A percentile compares a stretch with the other conserved stretches of the same genome.
phyloP scores from a whole-genome alignment of 2,113 vertebrate genomes.

The Cavia aperea region DNA sequence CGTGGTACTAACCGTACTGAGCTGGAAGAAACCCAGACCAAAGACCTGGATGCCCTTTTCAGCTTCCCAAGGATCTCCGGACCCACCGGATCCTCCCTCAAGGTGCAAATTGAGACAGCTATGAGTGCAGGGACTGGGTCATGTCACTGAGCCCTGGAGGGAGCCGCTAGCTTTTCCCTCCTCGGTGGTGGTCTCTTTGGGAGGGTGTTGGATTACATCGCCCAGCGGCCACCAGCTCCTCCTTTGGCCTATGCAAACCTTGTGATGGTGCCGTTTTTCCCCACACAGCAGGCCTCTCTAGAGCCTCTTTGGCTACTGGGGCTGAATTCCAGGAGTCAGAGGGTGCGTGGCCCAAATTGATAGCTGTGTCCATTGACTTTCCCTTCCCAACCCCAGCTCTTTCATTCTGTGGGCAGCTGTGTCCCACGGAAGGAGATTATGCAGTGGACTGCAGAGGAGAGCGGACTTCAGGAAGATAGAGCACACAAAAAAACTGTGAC shows the following conservation, averaged over 20 bases:
- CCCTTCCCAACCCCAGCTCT: slow-evolving; percentile 73
- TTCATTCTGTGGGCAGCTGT: slow-evolving; percentile 76
- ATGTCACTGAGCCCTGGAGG: slow-evolving; percentile 1
- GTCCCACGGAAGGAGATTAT: slow-evolving; percentile 77
- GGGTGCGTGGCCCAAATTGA: slow-evolving; percentile 65
- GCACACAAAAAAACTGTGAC: slow-evolving; percentile 82
- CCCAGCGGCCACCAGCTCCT: slow-evolving; percentile 72
- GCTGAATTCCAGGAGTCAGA: slow-evolving; percentile 68
- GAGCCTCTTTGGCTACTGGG: slow-evolving; percentile 64
- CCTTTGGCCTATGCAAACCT: slow-evolving; percentile 67
- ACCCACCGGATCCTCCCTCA: not conserved
- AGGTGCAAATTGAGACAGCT: not conserved
- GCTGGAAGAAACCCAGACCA: not conserved
- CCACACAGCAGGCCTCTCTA: slow-evolving; percentile 68
- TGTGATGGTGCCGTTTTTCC: slow-evolving; percentile 9
- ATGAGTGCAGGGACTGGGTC: too few species aligned
- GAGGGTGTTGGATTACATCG: slow-evolving; percentile 69
- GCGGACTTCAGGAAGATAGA: slow-evolving; percentile 81
- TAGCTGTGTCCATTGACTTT: slow-evolving; percentile 74
- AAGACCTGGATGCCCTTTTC: not conserved
- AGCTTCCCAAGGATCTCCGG: not conserved
- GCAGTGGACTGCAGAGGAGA: slow-evolving; percentile 69
- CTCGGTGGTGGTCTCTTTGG: slow-evolving; percentile 69
- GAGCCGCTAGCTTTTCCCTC: slow-evolving; percentile 53
- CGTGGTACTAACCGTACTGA: not conserved